Evolutionary conservation across 2,888 invertebrate genomes (phyloP), one percentile per base, ranked within the genome.

Genomic region (Panzeria rudis): DNA sequence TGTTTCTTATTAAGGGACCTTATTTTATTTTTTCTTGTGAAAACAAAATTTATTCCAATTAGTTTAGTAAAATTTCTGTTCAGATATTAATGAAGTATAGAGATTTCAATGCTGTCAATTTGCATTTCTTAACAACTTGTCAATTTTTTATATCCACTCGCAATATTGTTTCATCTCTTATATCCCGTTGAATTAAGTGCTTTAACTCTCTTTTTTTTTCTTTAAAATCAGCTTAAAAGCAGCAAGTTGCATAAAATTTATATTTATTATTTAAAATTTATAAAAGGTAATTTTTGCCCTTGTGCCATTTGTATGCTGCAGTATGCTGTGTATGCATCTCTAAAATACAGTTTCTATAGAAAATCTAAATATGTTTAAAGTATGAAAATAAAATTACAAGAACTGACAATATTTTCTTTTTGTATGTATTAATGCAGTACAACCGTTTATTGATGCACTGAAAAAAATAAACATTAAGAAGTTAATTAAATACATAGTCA

Each of bases 211-310:
- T 1, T 9, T 15, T 54, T 17, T 29, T 17, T 23, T 29, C 13
- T 8, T 3, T 2, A 25, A 35, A 50, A 44, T 11, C 54, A 68
- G 15, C 50, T 25, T 61, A 7, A n/a, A 29, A 68, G 47, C n/a
- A 20, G 29, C 3, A 73, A 50, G 32, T 29, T 20, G 29, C 4
- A 66, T 38, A 32, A n/a, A 59, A 68, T 11, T 17, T 17, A 59
- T 56, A 25, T 32, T 15, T 50, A 23, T 71, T 62, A n/a, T 62
- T 79, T 79, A 64, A 62, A 71, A 62, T 79, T 71, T 79, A 79
- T 71, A 62, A 54, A 29, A 44, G 64, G 64, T 79, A 79, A 68
- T 68, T 83, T 71, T 47, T 77, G 54, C 68, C n/a, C 69, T 77
- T 52, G 47, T 32, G 38, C 13, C 17, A 32, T n/a, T 62, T 52